Percentiles rank a stretch among this genome's conserved stretches.
These are phyloP conservation scores for Zapus hudsonius DNA, from an alignment of 2,113 vertebrate genomes.

Conservation along the genomic window DNA sequence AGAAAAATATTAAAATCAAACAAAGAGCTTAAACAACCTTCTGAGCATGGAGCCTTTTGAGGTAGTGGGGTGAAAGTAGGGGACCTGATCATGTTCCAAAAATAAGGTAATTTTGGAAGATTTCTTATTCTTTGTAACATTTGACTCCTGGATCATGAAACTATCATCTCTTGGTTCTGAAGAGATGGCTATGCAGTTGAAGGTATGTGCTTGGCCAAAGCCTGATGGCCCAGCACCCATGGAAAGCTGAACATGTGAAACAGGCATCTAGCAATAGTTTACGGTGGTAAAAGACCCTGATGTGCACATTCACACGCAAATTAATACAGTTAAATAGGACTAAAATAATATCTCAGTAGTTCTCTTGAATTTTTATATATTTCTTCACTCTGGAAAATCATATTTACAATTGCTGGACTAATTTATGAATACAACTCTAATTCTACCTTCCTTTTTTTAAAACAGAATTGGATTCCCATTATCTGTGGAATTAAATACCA, in stretches of 20 bases:
- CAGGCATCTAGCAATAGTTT: too few species aligned
- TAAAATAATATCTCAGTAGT: background rate
- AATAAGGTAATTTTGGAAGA: background rate
- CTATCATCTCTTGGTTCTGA: background rate
- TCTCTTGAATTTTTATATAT: background rate
- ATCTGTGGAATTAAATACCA: background rate
- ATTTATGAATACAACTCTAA: background rate
- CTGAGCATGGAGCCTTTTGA: background rate
- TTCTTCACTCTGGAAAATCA: background rate
- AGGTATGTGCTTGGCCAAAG: too few species aligned
- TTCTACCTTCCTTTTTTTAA: background rate
- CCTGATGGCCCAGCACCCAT: too few species aligned
- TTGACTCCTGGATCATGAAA: background rate
- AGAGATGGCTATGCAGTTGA: too few species aligned
- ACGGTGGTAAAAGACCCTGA: too few species aligned
- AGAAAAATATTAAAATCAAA: too few species aligned
- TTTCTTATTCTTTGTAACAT: too few species aligned
- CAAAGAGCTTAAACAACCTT: background rate
- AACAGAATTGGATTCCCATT: background rate
- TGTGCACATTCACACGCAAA: too few species aligned
- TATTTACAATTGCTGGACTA: background rate
- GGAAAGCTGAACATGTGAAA: too few species aligned
- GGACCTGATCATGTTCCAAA: background rate
- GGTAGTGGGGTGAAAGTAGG: background rate
- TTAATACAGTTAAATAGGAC: too few species aligned